phyloP scores from a whole-genome alignment of 2,888 invertebrate genomes.

The Lamellibrachia satsuma region DNA sequence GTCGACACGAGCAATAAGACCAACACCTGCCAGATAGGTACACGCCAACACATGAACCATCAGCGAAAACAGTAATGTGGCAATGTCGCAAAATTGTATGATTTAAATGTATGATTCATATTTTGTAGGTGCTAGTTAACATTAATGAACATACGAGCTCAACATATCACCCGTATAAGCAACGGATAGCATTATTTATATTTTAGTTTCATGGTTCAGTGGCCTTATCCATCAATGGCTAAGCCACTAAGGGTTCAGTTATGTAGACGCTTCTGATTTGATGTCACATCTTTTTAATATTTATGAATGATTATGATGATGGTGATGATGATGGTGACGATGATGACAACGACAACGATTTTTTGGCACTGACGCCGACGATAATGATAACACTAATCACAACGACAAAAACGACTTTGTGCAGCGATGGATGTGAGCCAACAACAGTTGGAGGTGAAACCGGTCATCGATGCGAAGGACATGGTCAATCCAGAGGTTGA shows the following conservation, averaged over 20 bases:
- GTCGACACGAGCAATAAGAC: slow-evolving; percentile 69
- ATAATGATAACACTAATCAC: neutral
- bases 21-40: slow-evolving; percentile 19
- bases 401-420: neutral
- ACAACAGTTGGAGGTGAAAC: slow-evolving; percentile 73
- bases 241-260: too few relatives aligned
- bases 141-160: neutral
- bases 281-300: too few relatives aligned
- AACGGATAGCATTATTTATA: neutral
- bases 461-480: slow-evolving; percentile 86
- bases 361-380: neutral
- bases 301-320: neutral
- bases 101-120: neutral
- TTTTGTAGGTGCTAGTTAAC: neutral
- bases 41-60: neutral
- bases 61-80: neutral
- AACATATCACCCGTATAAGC: neutral
- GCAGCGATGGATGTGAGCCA: slow-evolving; percentile 21
- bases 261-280: too few relatives aligned
- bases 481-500: slow-evolving; percentile 92
- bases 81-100: neutral
- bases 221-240: neutral
- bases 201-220: neutral
- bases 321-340: neutral
- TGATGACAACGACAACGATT: too few relatives aligned